Conservation (phyloP, 30 jellyfish, hydroid and myxozoan genomes). For the Euphysa ruthae region DNA sequence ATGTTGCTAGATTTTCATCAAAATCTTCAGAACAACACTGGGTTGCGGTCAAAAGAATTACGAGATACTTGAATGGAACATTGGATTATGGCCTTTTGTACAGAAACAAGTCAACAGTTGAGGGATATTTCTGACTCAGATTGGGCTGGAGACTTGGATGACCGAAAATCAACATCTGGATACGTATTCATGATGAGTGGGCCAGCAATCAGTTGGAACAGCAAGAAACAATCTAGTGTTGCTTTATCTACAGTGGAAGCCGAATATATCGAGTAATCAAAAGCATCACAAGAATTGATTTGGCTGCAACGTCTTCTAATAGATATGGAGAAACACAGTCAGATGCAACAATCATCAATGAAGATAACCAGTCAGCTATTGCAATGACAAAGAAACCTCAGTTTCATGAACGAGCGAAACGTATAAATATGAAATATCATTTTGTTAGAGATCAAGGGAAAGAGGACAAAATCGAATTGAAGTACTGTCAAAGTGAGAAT, state of each 20-base stretch:
- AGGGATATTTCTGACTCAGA: constrained; percentile 55
- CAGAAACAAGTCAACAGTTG: too few species aligned
- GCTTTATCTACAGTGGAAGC: constrained; percentile 53
- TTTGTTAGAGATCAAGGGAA: too few species aligned
- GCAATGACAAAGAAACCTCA: constrained; percentile 38
- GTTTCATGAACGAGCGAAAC: constrained; percentile 32
- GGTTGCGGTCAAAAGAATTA: constrained; percentile 40
- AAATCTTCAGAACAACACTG: constrained; percentile 38
- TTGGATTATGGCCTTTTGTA: too few species aligned
- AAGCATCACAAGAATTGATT: too few species aligned
- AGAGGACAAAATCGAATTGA: neutral
- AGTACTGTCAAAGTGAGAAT: constrained; percentile 40
- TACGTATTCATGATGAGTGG: constrained; percentile 22
- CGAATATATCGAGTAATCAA: constrained; percentile 33
- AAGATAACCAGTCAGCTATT: too few species aligned
- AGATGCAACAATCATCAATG: neutral
- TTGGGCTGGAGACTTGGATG: constrained; percentile 54
- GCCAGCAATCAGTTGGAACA: constrained; percentile 31
- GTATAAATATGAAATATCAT: too few species aligned
- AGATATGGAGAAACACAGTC: neutral
- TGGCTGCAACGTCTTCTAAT: constrained; percentile 37
- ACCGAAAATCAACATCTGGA: too few species aligned
- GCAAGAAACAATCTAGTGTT: too few species aligned
- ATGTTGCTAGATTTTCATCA: too few species aligned
- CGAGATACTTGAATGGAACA: too few species aligned